These are phyloP conservation scores for Neolamprologus hecqui DNA, from an alignment of 2,113 vertebrate species.

Conservation along the genomic window DNA sequence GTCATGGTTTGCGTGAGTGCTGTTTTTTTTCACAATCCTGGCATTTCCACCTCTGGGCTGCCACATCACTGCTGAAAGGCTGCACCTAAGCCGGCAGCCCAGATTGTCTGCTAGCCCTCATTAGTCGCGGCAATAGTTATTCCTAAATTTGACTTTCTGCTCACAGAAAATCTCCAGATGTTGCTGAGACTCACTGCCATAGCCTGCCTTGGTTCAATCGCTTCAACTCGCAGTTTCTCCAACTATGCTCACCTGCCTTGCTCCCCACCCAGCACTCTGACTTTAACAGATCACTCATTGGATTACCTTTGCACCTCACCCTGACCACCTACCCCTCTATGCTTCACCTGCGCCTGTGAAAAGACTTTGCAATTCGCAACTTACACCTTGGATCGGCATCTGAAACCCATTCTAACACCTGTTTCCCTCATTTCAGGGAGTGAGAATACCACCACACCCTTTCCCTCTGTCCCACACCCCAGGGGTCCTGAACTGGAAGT, in stretches of 20 bases:
- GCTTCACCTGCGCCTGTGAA: background rate
- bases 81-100: background rate
- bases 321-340: background rate
- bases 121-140: background rate
- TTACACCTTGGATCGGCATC: background rate
- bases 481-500: background rate
- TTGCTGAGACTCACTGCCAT: background rate
- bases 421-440: background rate
- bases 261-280: background rate
- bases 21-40: rapidly evolving
- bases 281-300: rapidly evolving
- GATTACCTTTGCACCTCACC: background rate
- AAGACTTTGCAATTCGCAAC: rapidly evolving
- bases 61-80: background rate
- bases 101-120: background rate
- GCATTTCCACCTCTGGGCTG: background rate
- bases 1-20: background rate
- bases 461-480: background rate
- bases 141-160: background rate
- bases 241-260: background rate
- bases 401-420: background rate
- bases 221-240: background rate
- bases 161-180: background rate
- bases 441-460: background rate
- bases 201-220: background rate